Evolutionary conservation across 2,113 vertebrate species (phyloP).

Genomic region (Todiramphus chloris): DNA sequence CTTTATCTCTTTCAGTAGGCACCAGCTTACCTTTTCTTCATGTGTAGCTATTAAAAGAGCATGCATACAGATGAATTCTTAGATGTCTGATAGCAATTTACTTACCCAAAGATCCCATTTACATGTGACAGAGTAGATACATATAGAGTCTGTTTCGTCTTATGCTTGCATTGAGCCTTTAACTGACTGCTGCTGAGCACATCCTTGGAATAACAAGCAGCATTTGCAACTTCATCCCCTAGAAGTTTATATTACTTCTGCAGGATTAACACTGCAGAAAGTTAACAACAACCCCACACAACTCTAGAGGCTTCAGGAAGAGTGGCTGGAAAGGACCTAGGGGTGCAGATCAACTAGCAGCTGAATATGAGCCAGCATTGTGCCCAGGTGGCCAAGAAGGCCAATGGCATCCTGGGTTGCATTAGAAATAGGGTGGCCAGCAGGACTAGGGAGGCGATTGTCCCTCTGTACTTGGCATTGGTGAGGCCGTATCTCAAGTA

Average conservation of each 20-base stretch:
- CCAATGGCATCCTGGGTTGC: no score
- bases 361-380: no score
- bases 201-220: constrained; percentile 16
- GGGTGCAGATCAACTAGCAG: no score
- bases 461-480: no score
- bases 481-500: no score
- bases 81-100: constrained; percentile 32
- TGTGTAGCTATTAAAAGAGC: not conserved
- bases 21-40: not conserved
- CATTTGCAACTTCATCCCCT: not conserved
- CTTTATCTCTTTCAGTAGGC: not conserved
- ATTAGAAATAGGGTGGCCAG: no score
- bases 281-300: not conserved
- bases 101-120: constrained; percentile 20
- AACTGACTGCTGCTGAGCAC: not conserved
- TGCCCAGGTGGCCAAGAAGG: no score
- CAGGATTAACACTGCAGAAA: not conserved
- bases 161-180: not conserved
- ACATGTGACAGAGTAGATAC: constrained; percentile 11
- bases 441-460: no score
- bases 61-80: constrained; percentile 18
- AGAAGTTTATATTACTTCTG: not conserved
- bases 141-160: not conserved
- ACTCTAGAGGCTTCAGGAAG: no score
- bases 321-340: no score